Evolutionary conservation across 2,797 vertebrate species (phyloP), one percentile per base, ranked within the genome.

Genomic region (Eidolon dupreanum): DNA sequence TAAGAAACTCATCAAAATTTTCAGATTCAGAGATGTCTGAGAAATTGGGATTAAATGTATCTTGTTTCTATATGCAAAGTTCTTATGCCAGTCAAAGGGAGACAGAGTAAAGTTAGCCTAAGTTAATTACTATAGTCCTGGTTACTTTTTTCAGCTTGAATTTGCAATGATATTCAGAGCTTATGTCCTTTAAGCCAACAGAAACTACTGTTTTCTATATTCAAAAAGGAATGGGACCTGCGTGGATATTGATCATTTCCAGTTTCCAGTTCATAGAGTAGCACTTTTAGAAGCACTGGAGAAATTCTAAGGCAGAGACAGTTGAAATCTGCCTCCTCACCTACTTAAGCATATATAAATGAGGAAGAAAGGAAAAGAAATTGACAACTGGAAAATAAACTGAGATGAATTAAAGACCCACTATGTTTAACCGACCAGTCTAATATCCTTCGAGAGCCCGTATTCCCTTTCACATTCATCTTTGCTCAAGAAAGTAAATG

Each of bases 191-290:
- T 94, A 95, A 90, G 92, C 92, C 95, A 98, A 88, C 86, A 28
- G 88, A 68, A 97, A 87, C 31, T 55, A 96, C 95, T 96, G 66
- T 59, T 73, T 96, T 79, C 55, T 97, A 74, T 81, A 91, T 95
- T 90, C 86, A 96, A 88, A 1, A 1, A 87, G 66, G 90, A 97
- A 97, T 71, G 86, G 87, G 98, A 96, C 82, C 81, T 91, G 91
- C 84, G 94, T 20, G 93, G 83, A 96, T 97, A 97, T 97, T 97
- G 98, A 98, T 98, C 98, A 98, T 88, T 91, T 83, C 95, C 91
- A 90, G 94, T 95, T 98, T 98, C 98, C 97, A 98, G 97, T 96
- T 98, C 98, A 98, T 94, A 78, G 65, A 96, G 95, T 93, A 93
- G 93, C 96, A 97, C 90, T 8, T 24, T 94, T 63, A 98, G 94